Conservation (phyloP, 2,888 invertebrate genomes). For the Oxystoma pomonae region DNA sequence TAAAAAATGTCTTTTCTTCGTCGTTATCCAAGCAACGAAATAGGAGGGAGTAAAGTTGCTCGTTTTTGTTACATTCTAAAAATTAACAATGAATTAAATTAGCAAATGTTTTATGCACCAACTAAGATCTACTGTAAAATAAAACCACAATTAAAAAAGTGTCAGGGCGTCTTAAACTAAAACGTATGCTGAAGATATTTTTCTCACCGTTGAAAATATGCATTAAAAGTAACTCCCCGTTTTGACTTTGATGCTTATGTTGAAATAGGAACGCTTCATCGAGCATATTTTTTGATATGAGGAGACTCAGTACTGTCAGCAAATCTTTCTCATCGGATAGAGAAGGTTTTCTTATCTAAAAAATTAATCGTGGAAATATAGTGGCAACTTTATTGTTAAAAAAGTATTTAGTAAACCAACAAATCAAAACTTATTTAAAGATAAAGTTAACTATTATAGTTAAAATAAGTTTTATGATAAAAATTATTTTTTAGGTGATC, state of each 20-base stretch:
- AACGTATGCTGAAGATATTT: too few species aligned
- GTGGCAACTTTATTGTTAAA: too few species aligned
- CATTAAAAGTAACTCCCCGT: conserved; percentile 51
- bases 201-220: conserved; percentile 60
- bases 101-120: not conserved
- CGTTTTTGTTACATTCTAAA: conserved; percentile 55
- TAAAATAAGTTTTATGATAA: too few species aligned
- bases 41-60: conserved; percentile 56
- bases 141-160: too few species aligned
- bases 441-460: too few species aligned
- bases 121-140: not conserved
- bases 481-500: too few species aligned
- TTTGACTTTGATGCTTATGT: conserved; percentile 52
- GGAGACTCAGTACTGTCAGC: conserved; percentile 56
- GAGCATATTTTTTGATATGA: conserved; percentile 59
- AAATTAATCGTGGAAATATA: too few species aligned
- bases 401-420: too few species aligned
- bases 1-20: conserved; percentile 66
- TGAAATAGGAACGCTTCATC: conserved; percentile 64
- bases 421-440: too few species aligned
- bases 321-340: conserved; percentile 46
- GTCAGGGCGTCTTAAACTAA: too few species aligned
- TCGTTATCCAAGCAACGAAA: conserved; percentile 57
- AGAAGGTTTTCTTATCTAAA: conserved; percentile 45
- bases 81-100: conserved; percentile 13